phyloP scores from a whole-genome alignment of 1,140 invertebrate species.

The Hypsibius dujardini region DNA sequence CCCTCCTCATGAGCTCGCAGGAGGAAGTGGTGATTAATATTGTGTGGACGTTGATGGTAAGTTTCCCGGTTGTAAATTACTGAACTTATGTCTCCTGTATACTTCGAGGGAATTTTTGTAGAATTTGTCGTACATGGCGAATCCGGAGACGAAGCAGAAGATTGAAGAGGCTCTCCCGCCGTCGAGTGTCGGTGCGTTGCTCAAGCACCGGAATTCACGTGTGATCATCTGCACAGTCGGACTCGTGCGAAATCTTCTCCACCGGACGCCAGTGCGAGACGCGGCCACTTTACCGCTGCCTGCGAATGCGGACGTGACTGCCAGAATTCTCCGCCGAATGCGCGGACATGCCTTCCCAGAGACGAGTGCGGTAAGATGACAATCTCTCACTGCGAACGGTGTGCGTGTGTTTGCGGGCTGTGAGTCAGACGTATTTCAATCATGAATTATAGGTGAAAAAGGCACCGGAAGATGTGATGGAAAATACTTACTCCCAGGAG shows the following conservation, averaged over 20 bases:
- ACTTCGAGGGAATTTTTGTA: background rate
- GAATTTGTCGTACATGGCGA: constrained; percentile 1
- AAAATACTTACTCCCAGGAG: background rate
- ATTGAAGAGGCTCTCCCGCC: background rate
- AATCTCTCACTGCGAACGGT: background rate
- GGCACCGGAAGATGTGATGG: too few species aligned
- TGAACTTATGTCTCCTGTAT: background rate
- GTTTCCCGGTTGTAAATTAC: background rate
- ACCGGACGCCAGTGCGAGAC: background rate
- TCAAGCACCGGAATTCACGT: background rate
- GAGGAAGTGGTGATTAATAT: background rate
- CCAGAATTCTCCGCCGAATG: background rate
- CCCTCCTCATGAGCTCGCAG: background rate
- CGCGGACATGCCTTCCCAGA: background rate
- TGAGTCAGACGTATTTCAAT: background rate
- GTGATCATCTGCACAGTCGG: background rate
- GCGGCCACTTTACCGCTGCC: background rate
- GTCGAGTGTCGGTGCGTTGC: background rate
- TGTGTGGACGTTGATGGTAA: constrained; percentile 1
- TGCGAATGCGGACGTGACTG: background rate
- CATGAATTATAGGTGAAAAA: background rate
- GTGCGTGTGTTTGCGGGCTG: background rate
- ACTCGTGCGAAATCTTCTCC: background rate
- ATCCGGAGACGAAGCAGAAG: background rate
- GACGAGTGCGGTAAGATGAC: background rate